A percentile compares a stretch with the other conserved stretches of the same genome.
phyloP scores from a whole-genome alignment of 2,113 vertebrate species.

The Formicarius rufipectus region DNA sequence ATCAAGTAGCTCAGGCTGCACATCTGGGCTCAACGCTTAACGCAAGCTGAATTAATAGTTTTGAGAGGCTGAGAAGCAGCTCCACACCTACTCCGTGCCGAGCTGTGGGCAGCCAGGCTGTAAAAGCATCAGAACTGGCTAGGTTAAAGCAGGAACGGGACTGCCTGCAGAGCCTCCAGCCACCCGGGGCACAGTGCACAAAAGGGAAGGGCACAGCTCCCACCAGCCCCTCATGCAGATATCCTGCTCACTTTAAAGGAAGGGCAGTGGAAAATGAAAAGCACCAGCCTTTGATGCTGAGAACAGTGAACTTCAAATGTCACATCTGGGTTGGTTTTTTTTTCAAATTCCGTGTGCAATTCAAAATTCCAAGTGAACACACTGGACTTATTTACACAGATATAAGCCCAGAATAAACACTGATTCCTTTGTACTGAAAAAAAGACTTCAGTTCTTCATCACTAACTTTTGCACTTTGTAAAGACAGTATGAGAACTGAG shows the following conservation, averaged over 20 bases:
- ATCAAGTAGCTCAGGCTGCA: not conserved
- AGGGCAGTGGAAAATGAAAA: not conserved
- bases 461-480: not conserved
- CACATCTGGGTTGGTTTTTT: not conserved
- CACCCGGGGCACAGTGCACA: not conserved
- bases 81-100: not conserved
- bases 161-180: not conserved
- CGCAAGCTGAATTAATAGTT: not conserved
- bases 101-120: not conserved
- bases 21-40: not conserved
- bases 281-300: not conserved
- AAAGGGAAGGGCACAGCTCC: not conserved
- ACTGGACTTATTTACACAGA: not conserved
- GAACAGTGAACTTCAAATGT: not conserved
- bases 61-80: not conserved
- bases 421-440: not conserved
- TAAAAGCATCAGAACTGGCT: not conserved
- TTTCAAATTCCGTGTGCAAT: not conserved
- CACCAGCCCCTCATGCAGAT: not conserved
- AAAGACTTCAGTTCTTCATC: not conserved
- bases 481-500: not conserved
- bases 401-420: not conserved
- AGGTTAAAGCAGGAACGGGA: not conserved
- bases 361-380: not conserved
- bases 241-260: not conserved